Evolutionary conservation across 1,140 invertebrate species (phyloP), one percentile per base, ranked within the genome.

Genomic region (Drosophila orosa): DNA sequence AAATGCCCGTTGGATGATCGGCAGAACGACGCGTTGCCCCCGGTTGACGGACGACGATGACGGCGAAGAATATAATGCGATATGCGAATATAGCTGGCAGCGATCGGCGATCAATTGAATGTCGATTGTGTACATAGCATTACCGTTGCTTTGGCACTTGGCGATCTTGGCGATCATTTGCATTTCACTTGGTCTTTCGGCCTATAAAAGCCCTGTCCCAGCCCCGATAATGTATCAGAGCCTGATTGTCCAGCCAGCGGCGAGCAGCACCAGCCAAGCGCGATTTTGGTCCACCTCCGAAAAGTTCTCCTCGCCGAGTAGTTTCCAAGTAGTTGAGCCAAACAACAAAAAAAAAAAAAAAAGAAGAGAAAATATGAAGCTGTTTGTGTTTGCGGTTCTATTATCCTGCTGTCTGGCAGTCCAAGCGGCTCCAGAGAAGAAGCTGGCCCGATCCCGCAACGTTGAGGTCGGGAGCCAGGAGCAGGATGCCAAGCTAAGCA

Each of bases 201-300:
- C 42, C 78, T 90, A 90, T 90, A 90, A 90, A 90, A 90, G 66
- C 58, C 76, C 56, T 42, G 66, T 58, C 57, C 42, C 62, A 47
- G 55, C 15, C 40, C 17, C 55, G 66, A 68, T 78, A 76, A 76
- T 78, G 73, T 90, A 90, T 90, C 87, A 90, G 74, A 90, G 82
- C 79, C 85, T 78, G 82, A 86, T 86, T 90, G 77, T 68, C 86
- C 76, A 90, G 85, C 86, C 65, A 69, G 2, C 45, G 79, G 81
- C 61, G 56, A 77, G 72, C 69, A 77, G 68, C 69, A 85, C 12
- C 7, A 54, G 45, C 31, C 19, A 50, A 47, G 29, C 13, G 27
- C 31, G 15, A 29, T 60, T 45, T 48, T 40, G 45, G 24, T 39
- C 35, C 19, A 55, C n/a, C 71, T n/a, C 33, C 56, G 77, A 84